Conservation (phyloP, 2,113 vertebrate genomes). For the Erythrocercus mccallii region DNA sequence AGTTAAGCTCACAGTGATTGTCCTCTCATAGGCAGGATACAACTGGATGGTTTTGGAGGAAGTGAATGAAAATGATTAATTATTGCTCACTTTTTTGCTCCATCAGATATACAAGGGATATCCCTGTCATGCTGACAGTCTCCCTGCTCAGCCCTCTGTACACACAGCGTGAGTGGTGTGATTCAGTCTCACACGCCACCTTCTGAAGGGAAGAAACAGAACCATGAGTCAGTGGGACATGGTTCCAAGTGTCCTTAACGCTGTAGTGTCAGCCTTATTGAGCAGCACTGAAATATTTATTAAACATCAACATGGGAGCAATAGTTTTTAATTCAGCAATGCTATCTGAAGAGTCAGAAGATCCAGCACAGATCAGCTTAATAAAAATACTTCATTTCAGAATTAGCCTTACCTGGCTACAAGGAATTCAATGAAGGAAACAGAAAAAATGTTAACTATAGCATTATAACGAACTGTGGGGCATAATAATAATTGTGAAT, state of each 20-base stretch:
- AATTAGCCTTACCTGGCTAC: constrained; percentile 35
- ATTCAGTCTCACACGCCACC: constrained; percentile 31
- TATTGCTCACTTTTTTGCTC: constrained; percentile 47
- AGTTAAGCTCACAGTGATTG: not conserved
- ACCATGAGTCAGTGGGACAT: constrained; percentile 52
- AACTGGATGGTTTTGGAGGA: constrained; percentile 32
- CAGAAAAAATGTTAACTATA: not conserved
- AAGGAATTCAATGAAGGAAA: constrained; percentile 24
- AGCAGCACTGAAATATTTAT: constrained; percentile 26
- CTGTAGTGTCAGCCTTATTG: constrained; percentile 20
- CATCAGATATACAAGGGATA: constrained; percentile 9
- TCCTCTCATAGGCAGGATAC: constrained; percentile 1
- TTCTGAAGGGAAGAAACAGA: constrained; percentile 44
- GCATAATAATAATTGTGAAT: constrained; percentile 11
- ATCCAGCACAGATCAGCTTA: not conserved
- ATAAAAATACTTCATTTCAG: constrained; percentile 56
- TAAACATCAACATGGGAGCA: not conserved
- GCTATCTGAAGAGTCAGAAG: constrained; percentile 13
- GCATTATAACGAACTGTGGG: not conserved
- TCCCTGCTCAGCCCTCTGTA: constrained; percentile 19
- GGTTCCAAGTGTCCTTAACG: constrained; percentile 20
- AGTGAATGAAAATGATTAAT: constrained; percentile 70
- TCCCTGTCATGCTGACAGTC: constrained; percentile 3
- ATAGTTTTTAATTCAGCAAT: constrained; percentile 20
- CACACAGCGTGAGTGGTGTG: constrained; percentile 27